phyloP scores from a whole-genome alignment of 2,113 vertebrate genomes.

The Rhinichthys klamathensis region DNA sequence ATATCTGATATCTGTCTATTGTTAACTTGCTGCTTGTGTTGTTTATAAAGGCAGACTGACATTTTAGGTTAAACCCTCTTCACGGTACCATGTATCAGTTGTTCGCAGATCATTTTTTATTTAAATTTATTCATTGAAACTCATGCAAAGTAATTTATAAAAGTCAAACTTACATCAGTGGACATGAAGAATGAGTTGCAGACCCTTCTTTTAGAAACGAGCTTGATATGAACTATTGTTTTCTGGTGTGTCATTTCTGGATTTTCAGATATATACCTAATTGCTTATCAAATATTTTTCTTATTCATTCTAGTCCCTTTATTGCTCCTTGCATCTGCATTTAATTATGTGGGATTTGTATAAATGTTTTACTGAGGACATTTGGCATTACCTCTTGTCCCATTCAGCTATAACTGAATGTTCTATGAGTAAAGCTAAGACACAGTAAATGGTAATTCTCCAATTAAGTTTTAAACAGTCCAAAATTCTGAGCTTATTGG shows the following conservation, averaged over 20 bases:
- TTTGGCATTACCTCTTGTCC: conserved; percentile 13
- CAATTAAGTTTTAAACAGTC: conserved; percentile 8
- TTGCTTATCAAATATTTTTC: not conserved
- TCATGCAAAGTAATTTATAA: conserved; percentile 10
- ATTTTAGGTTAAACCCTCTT: not conserved
- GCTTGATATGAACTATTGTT: not conserved
- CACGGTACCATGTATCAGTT: not conserved
- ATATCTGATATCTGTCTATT: not conserved
- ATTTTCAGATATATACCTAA: not conserved
- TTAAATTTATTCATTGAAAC: not conserved
- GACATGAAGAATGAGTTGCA: not conserved
- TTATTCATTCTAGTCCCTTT: not conserved
- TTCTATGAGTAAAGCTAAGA: not conserved
- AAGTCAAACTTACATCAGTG: not conserved
- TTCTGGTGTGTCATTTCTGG: not conserved
- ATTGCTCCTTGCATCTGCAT: not conserved
- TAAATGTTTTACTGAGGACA: not conserved
- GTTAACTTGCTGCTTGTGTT: not conserved
- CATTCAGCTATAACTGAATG: conserved; percentile 9
- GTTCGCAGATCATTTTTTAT: not conserved
- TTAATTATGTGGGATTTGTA: not conserved
- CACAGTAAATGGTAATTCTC: not conserved
- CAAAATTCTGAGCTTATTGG: not conserved
- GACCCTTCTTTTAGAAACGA: not conserved
- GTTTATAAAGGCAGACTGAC: not conserved